A percentile compares a stretch with the other conserved stretches of the same genome.
phyloP scores from a whole-genome alignment of 2,797 vertebrate species.

The Chrosomus eos region DNA sequence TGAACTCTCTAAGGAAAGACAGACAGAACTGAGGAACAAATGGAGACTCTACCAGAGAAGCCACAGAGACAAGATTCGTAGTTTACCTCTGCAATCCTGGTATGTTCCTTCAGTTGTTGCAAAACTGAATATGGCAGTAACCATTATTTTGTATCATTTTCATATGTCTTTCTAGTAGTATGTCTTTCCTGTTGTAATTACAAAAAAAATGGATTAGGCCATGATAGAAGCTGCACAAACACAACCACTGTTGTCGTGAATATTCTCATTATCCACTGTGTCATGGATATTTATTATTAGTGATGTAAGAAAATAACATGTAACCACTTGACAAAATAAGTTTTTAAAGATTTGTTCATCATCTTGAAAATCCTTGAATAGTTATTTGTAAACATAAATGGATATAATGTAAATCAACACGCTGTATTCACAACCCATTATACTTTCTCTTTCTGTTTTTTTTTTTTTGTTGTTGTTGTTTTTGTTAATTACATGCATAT shows the following conservation, averaged over 20 bases:
- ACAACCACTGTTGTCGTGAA: not conserved
- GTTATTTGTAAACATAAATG: not conserved
- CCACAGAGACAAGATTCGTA: not conserved
- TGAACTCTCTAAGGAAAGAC: slow-evolving; percentile 8
- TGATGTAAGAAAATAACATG: not conserved
- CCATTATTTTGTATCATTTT: not conserved
- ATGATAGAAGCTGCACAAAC: not conserved
- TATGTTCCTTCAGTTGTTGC: not conserved
- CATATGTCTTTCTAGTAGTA: not conserved
- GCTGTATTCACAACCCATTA: not conserved
- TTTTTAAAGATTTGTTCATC: not conserved
- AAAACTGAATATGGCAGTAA: not conserved
- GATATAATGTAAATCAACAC: not conserved
- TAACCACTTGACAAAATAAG: too few relatives aligned
- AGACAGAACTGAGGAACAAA: slow-evolving; percentile 6
- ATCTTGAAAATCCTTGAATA: not conserved
- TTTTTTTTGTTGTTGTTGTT: too few relatives aligned
- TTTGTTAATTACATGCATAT: not conserved
- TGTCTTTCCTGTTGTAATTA: not conserved
- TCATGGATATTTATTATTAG: not conserved
- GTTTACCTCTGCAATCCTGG: not conserved
- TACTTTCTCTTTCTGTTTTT: not conserved
- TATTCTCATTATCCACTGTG: not conserved
- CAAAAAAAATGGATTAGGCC: not conserved
- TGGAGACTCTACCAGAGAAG: slow-evolving; percentile 31